phyloP scores from a whole-genome alignment of 2,113 vertebrate species.

The Clinocottus analis region DNA sequence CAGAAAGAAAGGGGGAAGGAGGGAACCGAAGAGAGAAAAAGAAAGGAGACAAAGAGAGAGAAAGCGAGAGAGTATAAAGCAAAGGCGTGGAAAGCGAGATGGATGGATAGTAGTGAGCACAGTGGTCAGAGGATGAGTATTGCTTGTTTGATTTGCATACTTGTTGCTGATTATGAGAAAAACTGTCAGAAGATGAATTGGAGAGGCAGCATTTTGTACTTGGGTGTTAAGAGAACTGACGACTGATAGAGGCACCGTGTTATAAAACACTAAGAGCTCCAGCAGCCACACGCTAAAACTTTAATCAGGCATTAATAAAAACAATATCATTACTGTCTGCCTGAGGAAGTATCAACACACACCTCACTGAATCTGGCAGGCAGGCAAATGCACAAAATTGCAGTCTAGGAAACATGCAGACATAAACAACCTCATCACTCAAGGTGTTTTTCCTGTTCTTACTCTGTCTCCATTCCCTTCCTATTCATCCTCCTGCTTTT shows the following conservation, averaged over 20 bases:
- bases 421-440: conserved; percentile 50
- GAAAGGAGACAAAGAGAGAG: conserved; percentile 44
- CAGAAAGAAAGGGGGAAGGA: conserved; percentile 42
- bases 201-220: conserved; percentile 38
- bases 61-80: conserved; percentile 37
- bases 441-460: conserved; percentile 20
- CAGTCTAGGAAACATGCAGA: conserved; percentile 39
- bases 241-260: conserved; percentile 27
- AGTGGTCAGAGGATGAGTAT: conserved; percentile 43
- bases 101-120: conserved; percentile 38
- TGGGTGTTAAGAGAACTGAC: conserved; percentile 36
- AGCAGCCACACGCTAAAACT: conserved; percentile 61
- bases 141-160: conserved; percentile 44
- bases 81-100: conserved; percentile 41
- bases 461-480: conserved; percentile 1
- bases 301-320: conserved; percentile 76
- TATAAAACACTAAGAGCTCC: conserved; percentile 49
- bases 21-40: conserved; percentile 34
- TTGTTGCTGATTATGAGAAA: conserved; percentile 39
- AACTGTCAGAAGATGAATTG: conserved; percentile 12
- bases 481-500: conserved; percentile 18
- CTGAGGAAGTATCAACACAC: conserved; percentile 52
- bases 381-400: conserved; percentile 25
- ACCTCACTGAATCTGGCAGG: conserved; percentile 44
- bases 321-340: conserved; percentile 69